These are phyloP conservation scores for Cynopterus sphinx DNA, from an alignment of 2,797 vertebrate genomes.

Conservation along the genomic window DNA sequence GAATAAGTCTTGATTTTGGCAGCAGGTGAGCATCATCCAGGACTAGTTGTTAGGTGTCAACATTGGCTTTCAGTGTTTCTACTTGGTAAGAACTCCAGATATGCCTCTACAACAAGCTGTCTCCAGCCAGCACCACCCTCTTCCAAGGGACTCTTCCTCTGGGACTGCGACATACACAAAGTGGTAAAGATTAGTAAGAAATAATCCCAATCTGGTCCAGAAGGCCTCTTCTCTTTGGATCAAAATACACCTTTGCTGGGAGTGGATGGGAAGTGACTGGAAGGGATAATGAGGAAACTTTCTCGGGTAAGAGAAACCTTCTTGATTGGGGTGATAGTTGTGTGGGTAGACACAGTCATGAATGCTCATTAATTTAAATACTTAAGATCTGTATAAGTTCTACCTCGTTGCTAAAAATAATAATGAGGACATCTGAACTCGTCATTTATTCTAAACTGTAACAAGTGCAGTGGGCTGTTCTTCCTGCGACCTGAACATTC, in stretches of 20 bases:
- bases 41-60: background rate
- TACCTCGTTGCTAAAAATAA: background rate
- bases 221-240: background rate
- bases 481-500: background rate
- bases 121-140: background rate
- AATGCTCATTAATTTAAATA: background rate
- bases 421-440: background rate
- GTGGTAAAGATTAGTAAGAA: background rate
- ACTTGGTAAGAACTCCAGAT: background rate
- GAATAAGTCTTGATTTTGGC: background rate
- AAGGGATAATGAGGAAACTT: background rate
- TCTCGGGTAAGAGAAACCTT: background rate
- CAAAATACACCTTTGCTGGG: background rate
- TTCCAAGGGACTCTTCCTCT: background rate
- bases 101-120: background rate
- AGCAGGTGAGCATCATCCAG: too few relatives aligned
- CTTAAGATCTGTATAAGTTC: background rate
- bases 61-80: background rate
- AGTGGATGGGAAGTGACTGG: background rate
- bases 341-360: background rate
- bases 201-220: background rate
- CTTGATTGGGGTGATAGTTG: background rate
- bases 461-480: background rate
- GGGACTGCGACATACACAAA: background rate
- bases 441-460: background rate